A percentile compares a stretch with the other conserved stretches of the same genome.
phyloP scores from a whole-genome alignment of 2,113 vertebrate species.

The Atherinomorus stipes region DNA sequence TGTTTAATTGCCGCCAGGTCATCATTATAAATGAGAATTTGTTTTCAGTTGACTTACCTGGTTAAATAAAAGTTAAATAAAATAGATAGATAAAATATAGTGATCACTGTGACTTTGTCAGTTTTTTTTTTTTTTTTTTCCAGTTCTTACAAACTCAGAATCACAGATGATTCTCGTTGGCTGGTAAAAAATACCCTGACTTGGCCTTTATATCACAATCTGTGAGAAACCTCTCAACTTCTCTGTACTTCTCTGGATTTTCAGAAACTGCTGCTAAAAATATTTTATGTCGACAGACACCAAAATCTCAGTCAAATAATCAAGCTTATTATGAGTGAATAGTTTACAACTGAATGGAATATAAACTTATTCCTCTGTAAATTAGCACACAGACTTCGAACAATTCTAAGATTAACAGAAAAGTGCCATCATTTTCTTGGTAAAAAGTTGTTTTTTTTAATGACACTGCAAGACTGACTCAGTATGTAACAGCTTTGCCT shows the following conservation, averaged over 20 bases:
- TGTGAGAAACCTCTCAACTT: no score
- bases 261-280: not conserved
- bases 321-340: fast-evolving
- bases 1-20: no score
- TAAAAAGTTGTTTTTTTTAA: not conserved
- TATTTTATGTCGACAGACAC: not conserved
- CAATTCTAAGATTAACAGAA: not conserved
- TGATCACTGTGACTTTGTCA: no score
- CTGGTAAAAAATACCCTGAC: not conserved
- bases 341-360: not conserved
- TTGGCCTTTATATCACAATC: not conserved
- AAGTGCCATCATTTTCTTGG: not conserved
- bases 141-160: no score
- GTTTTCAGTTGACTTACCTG: no score
- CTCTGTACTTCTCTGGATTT: not conserved
- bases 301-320: not conserved
- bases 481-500: not conserved
- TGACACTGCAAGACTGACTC: not conserved
- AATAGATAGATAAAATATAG: no score
- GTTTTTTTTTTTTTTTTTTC: no score
- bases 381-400: not conserved
- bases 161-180: not conserved
- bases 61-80: no score
- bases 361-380: fast-evolving
- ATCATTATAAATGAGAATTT: no score